These are phyloP conservation scores for Schizotus pectinicornis DNA, from an alignment of 2,888 invertebrate genomes.

Conservation along the genomic window DNA sequence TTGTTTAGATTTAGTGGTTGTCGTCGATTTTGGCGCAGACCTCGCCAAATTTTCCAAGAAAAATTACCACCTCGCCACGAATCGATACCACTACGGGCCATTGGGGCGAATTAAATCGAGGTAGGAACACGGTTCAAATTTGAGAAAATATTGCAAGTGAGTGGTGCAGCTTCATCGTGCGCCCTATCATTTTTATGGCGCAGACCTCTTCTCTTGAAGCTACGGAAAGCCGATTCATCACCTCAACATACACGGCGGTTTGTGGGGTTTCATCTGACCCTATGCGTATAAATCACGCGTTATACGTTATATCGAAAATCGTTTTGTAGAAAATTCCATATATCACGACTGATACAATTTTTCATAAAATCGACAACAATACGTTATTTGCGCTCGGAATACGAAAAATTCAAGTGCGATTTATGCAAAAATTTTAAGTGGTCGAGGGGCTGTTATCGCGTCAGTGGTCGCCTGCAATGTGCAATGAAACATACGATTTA, in stretches of 20 bases:
- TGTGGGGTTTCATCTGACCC: constrained; percentile 20
- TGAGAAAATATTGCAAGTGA: constrained; percentile 9
- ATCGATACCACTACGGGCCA: constrained; percentile 5
- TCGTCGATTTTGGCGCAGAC: background rate
- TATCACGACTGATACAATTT: constrained; percentile 13
- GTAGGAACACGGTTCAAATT: background rate
- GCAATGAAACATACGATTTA: constrained; percentile 22
- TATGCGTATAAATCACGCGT: constrained; percentile 18
- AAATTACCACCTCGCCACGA: background rate
- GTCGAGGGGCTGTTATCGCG: constrained; percentile 8
- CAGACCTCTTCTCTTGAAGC: constrained; percentile 14
- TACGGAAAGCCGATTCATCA: constrained; percentile 24
- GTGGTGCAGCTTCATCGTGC: constrained; percentile 18
- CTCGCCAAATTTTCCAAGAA: background rate
- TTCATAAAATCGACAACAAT: constrained; percentile 7
- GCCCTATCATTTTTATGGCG: constrained; percentile 21
- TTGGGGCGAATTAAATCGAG: background rate
- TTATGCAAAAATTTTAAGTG: background rate
- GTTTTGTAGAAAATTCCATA: constrained; percentile 20
- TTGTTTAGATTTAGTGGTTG: constrained; percentile 14
- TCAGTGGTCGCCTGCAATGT: constrained; percentile 10
- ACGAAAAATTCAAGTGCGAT: constrained; percentile 2
- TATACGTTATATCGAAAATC: constrained; percentile 23
- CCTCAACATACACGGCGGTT: constrained; percentile 20
- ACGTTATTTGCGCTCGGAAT: constrained; percentile 6